Evolutionary conservation across 2,113 vertebrate genomes (phyloP).

Genomic region (Geococcyx californianus): DNA sequence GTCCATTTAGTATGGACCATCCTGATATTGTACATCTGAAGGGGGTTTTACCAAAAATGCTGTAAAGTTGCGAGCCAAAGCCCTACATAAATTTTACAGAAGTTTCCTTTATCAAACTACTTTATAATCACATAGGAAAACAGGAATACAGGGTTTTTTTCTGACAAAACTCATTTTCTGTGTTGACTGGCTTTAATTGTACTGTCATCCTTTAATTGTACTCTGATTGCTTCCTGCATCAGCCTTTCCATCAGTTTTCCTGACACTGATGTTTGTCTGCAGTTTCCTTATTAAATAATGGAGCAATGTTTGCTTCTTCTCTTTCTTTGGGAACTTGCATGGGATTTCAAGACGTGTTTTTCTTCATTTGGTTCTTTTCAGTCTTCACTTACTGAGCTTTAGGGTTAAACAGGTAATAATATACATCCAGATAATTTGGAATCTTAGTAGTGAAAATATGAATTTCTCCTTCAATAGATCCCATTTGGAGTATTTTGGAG

Average conservation of each 20-base stretch:
- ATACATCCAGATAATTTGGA: background rate
- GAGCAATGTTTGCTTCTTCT: constrained; percentile 12
- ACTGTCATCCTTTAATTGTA: constrained; percentile 61
- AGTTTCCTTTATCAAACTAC: background rate
- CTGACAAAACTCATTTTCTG: constrained; percentile 15
- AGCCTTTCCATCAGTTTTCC: constrained; percentile 56
- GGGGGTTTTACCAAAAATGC: background rate
- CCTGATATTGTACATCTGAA: background rate
- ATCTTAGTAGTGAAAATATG: background rate
- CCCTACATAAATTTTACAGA: background rate
- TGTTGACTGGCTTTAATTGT: constrained; percentile 42
- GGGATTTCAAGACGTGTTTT: background rate
- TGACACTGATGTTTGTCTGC: constrained; percentile 38
- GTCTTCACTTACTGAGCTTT: background rate
- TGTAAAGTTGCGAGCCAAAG: background rate
- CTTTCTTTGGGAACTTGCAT: background rate
- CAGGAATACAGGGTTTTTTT: background rate
- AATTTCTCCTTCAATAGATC: background rate
- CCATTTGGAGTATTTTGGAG: background rate
- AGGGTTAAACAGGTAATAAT: background rate
- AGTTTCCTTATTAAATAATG: constrained; percentile 63
- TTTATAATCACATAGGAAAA: background rate
- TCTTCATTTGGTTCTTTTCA: background rate
- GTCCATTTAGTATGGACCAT: background rate
- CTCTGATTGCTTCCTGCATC: constrained; percentile 54